These are phyloP conservation scores for Orchestes rusci DNA, from an alignment of 2,888 invertebrate genomes.

Conservation along the genomic window DNA sequence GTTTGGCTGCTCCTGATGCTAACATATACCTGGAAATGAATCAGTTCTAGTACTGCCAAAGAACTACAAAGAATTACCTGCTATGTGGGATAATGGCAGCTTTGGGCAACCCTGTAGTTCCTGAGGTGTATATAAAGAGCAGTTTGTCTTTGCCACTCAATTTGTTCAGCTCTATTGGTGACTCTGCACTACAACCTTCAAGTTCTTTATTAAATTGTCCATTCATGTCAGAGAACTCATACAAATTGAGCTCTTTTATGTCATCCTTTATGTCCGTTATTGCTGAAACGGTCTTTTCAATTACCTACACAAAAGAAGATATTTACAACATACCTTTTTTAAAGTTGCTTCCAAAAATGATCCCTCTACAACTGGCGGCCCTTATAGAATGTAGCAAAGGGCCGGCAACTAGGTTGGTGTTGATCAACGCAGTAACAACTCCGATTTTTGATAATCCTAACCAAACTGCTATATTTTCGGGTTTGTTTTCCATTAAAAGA, in stretches of 20 bases:
- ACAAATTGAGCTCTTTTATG: conserved; percentile 35
- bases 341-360: conserved; percentile 66
- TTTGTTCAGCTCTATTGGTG: conserved; percentile 23
- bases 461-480: conserved; percentile 85
- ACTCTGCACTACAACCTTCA: conserved; percentile 26
- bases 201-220: conserved; percentile 18
- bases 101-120: conserved; percentile 92
- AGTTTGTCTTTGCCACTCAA: conserved; percentile 55
- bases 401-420: conserved; percentile 76
- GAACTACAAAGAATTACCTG: conserved; percentile 45
- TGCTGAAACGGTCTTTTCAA: neutral
- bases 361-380: conserved; percentile 68
- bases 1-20: neutral
- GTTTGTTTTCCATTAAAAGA: conserved; percentile 80
- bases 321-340: conserved; percentile 25
- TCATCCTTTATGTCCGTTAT: conserved; percentile 24
- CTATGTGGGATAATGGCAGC: conserved; percentile 90
- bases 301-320: neutral
- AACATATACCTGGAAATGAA: neutral
- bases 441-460: conserved; percentile 84
- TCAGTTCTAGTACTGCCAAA: neutral
- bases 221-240: conserved; percentile 37
- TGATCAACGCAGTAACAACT: conserved; percentile 79
- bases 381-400: conserved; percentile 77
- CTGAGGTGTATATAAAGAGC: conserved; percentile 85